Base-by-base conservation (phyloP, 2,888 invertebrate genomes). In the Charanyca ferruginea region DNA sequence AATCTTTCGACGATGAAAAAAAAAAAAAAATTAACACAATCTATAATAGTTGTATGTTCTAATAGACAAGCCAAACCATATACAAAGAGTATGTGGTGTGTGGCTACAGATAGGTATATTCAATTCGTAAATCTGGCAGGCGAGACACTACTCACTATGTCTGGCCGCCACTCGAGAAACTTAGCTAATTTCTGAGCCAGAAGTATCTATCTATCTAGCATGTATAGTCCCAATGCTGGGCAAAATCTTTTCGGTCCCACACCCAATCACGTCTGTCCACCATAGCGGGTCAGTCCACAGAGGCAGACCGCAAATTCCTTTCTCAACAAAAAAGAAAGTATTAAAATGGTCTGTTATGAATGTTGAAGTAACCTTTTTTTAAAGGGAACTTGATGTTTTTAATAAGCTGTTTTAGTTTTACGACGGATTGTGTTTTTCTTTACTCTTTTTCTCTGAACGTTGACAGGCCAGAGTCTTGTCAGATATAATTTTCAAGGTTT, bases 151-250 rank as follows among this genome's bases (percentile, higher is more conserved):
- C 41, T 35, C 59, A 28, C 65, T 20, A 57, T 54, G 66, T 58
- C 52, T 53, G 16, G 49, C 53, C 23, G 44, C 22, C 47, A 52
- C 28, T 57, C 59, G 13, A 44, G 38, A 48, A 79, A 82, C 66
- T 80, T 79, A 22, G n/a, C 65, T 77, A 80, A 82, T 80, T 82
- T 76, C 70, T 53, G 38, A 48, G 44, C 28, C 69, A 51, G 54
- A 74, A 62, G 3, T 13, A 11, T 13, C 35, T 13, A 7, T 35
- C 35, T 13, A 35, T 4, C 6, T 35, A 28, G 7, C 28, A 28
- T 28, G 13, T 35, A 13, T 28, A 2, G 28, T 35, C 35, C 35
- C 35, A 35, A 0, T 35, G 13, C 11, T 35, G 35, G 35, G 35
- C 35, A 35, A 35, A 13, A 13, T 0, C 35, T 13, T 13, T 0